Base-by-base conservation (phyloP, 2,797 vertebrate species). In the Sitta carolinensis region DNA sequence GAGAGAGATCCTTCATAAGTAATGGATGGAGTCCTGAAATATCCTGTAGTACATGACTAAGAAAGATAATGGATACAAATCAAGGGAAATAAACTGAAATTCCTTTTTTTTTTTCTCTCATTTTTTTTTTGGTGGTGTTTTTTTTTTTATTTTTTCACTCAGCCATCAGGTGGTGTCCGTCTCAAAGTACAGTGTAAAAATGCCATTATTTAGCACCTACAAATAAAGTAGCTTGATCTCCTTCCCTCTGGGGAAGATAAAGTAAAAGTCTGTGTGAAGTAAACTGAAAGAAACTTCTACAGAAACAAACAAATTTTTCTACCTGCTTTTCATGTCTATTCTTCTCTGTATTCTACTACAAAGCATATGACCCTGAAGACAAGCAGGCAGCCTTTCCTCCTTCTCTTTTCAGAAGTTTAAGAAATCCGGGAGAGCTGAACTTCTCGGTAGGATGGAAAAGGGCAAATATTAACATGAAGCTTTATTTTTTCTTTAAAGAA, bases 81-180 rank as follows among this genome's bases (percentile, higher is more conserved):
- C 15, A 72, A 55, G 29, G 7, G 38, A 10, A 21, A 51, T n/a
- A 59, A 6, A 38, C 2, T 34, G 42, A 67, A 89, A 73, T 45
- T 57, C 1, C 13, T 13, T 8, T 5, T 26, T 2, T 13, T 64
- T 84, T 73, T 45, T 51, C 15, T 38, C 3, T 40, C 8, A 32
- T 45, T n/a, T 2, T 4, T 55, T 7, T 21, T 58, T 80, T 42
- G 1, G 26, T 55, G 2, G 8, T 36, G 8, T 36, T 36, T 36
- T 10, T 42, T 30, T 5, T 0, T 11, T 55, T 30, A 68, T 61
- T 70, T 29, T 20, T 45, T 6, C 0, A 1, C 11, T 63, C 12
- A 55, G 5, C 3, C 13, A 7, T 32, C n/a, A 9, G 3, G 7
- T 19, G 25, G 5, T 27, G 2, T 51, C 20, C 62, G 7, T 57